Evolutionary conservation across 2,113 vertebrate genomes (phyloP), one percentile per base, ranked within the genome.

Genomic region (Oryctolagus cuniculus): DNA sequence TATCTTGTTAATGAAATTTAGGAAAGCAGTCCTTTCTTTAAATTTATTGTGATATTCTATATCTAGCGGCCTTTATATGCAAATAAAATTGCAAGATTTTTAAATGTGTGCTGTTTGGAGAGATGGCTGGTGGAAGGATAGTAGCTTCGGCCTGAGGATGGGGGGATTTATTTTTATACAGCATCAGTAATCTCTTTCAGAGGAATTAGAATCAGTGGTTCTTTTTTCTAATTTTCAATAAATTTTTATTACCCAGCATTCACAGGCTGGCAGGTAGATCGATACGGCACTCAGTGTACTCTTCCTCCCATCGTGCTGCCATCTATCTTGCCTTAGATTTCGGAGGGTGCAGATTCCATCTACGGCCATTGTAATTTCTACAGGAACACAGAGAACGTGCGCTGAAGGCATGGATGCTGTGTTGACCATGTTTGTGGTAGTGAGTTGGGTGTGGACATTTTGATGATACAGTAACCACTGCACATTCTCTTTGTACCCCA

Each of bases 61-160:
- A 99, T 99, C 99, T 99, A 99, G 99, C 99, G 98, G 99, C 99
- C 99, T 99, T 99, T 99, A 99, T 99, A 99, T 99, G 99, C 99
- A 99, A 99, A 99, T 99, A 99, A 99, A 99, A 99, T 99, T 99
- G 99, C 99, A 99, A 99, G 99, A 99, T 99, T 99, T 99, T 99
- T 99, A 99, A 99, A 94, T 93, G 79, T 0, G 81, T 96, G 83
- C 84, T 97, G 88, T 93, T 91, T 96, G 95, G 89, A 92, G 95
- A 70, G 63, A 88, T 91, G 90, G 74, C 64, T 87, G 70, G 83
- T 83, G 67, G 74, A 75, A 78, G 31, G 0, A 38, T 87, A 44
- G 73, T 95, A 80, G 86, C 66, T 94, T 95, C 84, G 69, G 58
- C 27, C 61, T 21, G 72, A 29, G n/a, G n/a, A n/a, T 29, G 61